A percentile compares a stretch with the other conserved stretches of the same genome.
Conservation (phyloP, 2,113 vertebrate genomes). For the Merops nubicus region DNA sequence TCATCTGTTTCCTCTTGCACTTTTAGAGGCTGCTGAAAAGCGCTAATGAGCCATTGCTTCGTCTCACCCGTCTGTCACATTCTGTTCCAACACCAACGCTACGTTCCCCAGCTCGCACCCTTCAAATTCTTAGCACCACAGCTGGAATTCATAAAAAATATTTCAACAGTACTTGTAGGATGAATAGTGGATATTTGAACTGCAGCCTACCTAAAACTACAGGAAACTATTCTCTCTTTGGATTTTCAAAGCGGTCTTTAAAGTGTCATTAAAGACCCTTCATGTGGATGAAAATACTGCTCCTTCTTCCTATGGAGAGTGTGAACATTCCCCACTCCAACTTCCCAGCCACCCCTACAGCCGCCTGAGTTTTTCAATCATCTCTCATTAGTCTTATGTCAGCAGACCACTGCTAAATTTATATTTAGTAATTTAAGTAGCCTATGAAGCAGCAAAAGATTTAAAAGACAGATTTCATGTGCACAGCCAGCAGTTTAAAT, state of each 20-base stretch:
- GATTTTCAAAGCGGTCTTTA: neutral
- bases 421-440: neutral
- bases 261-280: neutral
- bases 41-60: neutral
- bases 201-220: neutral
- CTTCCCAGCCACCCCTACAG: neutral
- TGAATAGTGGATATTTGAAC: neutral
- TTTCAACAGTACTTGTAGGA: neutral
- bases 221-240: neutral
- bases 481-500: neutral
- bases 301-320: neutral
- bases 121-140: neutral
- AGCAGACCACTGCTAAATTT: neutral
- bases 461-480: neutral
- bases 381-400: neutral
- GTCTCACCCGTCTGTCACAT: neutral
- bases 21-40: neutral
- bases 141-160: neutral
- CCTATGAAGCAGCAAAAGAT: neutral
- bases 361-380: neutral
- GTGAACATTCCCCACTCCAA: neutral
- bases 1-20: neutral
- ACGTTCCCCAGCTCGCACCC: neutral
- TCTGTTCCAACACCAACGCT: neutral
- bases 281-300: neutral